Evolutionary conservation across 2,113 vertebrate genomes (phyloP).

Genomic region (Gymnorhina tibicen): DNA sequence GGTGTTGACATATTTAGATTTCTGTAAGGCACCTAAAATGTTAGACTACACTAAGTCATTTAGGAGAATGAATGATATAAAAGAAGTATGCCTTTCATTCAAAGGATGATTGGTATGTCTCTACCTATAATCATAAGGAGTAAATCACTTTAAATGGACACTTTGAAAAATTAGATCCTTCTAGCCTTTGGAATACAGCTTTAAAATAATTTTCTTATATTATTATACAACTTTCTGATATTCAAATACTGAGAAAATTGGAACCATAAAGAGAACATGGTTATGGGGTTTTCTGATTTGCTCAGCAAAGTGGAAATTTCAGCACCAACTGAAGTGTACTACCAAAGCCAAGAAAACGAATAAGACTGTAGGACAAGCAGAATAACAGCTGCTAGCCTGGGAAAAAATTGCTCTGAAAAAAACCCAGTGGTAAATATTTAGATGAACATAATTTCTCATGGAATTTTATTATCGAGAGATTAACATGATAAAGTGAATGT

Average conservation of each 20-base stretch:
- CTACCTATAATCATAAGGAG: neutral
- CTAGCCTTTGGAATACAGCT: neutral
- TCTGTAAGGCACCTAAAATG: neutral
- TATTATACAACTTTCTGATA: neutral
- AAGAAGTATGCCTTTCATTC: neutral
- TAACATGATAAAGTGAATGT: neutral
- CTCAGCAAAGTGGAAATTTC: conserved; percentile 15
- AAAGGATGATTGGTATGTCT: neutral
- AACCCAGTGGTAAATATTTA: neutral
- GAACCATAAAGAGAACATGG: neutral
- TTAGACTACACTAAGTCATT: neutral
- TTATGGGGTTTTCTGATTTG: neutral
- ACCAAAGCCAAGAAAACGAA: neutral
- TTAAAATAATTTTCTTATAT: neutral
- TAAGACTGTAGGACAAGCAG: neutral
- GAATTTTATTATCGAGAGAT: neutral
- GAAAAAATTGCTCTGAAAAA: neutral
- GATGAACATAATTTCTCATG: neutral
- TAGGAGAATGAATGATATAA: neutral
- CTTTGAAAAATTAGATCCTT: neutral
- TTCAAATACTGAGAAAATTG: neutral
- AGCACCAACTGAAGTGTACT: neutral
- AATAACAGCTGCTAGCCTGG: neutral
- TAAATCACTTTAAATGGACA: neutral
- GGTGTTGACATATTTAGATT: neutral